Evolutionary conservation across 2,113 vertebrate species (phyloP), one percentile per base, ranked within the genome.

Genomic region (Platichthys stellatus): DNA sequence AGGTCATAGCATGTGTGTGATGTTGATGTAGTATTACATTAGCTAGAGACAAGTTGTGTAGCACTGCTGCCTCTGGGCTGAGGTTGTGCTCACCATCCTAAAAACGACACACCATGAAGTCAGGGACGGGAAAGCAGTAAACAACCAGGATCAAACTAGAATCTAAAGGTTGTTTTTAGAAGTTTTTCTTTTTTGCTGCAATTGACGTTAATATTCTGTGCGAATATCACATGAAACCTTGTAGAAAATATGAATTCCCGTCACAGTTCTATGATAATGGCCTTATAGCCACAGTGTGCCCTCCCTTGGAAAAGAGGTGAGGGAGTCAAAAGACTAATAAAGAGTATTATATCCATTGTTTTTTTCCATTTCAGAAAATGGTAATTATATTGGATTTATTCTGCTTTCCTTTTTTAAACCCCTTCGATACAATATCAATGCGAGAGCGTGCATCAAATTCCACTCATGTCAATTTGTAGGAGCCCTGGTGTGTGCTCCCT

Each of bases 31-130:
- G 24, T 49, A 45, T 63, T 51, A 45, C 13, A 80, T 61, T 63
- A 68, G 63, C 21, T 53, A 54, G 18, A 26, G 77, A 81, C 82
- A 80, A 75, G 78, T 90, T 80, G 71, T 72, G 71, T 79, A 81
- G 61, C 47, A 35, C 49, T 24, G 72, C 49, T 85, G 88, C 81
- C 65, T 85, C 73, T 23, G 13, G 67, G 76, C 74, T 75, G 38
- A 80, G 66, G 74, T 13, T 31, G 68, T 76, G 54, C 71, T 70
- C 56, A 61, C 69, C 47, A 53, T 78, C 76, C 69, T 71, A 45
- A 72, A 31, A 58, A 69, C n/a, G 24, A 47, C 51, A 81, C 82
- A 64, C 14, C 57, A 59, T 35, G 53, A 61, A 35, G n/a, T 24
- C n/a, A n/a, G 61, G 20, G 40, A 21, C 1, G 23, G 53, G 3